These are phyloP conservation scores for Mungos mungo DNA, from an alignment of 2,113 vertebrate species.

Conservation along the genomic window DNA sequence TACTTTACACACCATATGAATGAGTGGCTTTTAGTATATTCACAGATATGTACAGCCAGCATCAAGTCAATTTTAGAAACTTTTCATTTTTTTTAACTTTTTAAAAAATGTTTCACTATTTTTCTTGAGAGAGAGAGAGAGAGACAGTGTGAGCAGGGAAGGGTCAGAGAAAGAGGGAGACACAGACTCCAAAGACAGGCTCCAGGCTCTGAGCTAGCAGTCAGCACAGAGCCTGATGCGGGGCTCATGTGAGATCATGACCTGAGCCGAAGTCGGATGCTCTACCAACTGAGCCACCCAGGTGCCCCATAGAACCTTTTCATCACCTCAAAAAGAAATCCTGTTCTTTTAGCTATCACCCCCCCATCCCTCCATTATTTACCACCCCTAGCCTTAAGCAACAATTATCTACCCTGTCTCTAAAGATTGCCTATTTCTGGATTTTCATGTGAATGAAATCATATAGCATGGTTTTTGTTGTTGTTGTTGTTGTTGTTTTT, in stretches of 20 bases:
- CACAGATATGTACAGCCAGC: not conserved
- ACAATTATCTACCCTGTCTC: not conserved
- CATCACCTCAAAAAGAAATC: conserved; percentile 2
- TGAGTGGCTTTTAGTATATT: not conserved
- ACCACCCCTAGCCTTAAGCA: not conserved
- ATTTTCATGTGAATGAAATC: not conserved
- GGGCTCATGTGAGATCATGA: too few relatives aligned
- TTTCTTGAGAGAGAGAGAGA: too few relatives aligned
- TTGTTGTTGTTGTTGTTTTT: too few relatives aligned
- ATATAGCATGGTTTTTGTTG: not conserved
- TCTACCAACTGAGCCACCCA: too few relatives aligned
- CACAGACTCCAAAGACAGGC: too few relatives aligned
- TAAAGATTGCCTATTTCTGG: not conserved
- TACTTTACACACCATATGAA: not conserved
- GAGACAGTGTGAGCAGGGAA: too few relatives aligned
- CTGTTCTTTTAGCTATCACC: not conserved
- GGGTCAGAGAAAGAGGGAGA: too few relatives aligned
- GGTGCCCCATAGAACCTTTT: not conserved
- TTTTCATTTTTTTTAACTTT: not conserved
- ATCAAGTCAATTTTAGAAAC: not conserved
- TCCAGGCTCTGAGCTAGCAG: too few relatives aligned
- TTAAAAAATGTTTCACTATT: too few relatives aligned
- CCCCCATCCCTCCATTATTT: not conserved
- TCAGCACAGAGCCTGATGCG: too few relatives aligned
- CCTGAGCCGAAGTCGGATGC: too few relatives aligned